Base-by-base conservation (phyloP, 1,140 invertebrate genomes). In the Pachypeltis micranthus region DNA sequence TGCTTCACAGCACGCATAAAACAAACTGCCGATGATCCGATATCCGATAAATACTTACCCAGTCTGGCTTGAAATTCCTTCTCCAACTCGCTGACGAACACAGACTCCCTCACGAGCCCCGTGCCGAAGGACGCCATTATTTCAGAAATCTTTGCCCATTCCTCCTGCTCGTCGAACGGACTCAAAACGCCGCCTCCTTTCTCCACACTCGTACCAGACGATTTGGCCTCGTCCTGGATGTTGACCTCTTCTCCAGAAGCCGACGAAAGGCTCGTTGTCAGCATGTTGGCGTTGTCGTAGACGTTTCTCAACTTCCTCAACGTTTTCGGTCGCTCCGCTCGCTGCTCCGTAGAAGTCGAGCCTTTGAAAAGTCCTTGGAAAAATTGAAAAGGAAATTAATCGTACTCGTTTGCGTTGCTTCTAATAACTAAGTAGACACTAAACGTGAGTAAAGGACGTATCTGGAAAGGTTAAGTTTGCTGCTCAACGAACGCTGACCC, bases 111-210 rank as follows among this genome's bases (percentile, higher is more conserved):
- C 1, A 88, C 84, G 12, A 87, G 77, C 23, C 85, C 85, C 59
- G 85, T 87, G 28, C 91, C 91, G 70, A 95, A 91, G 1, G 90
- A 90, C 21, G 89, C 89, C 84, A 96, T 92, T 63, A 94, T 94
- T 74, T 93, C 91, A 7, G 89, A 90, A 64, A 96, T 95, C 75
- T 93, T 93, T 1, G 90, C 89, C 89, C 92, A 95, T 74, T 95
- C 92, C 76, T 94, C 91, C 72, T 89, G 81, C 71, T 94, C 90
- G 77, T 94, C 91, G 73, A 94, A 91, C 0, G 90, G 89, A 70
- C 88, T 91, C 65, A 93, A 81, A 59, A 88, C 83, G 16, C 85
- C 86, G 58, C 34, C 54, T 24, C 86, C 76, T 2, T 80, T 81
- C 12, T 59, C 62, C 2, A 7, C 16, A 4, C 7, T 26, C 14